Conservation (phyloP, 2,797 vertebrate genomes). For the Ctenosaura bakeri region DNA sequence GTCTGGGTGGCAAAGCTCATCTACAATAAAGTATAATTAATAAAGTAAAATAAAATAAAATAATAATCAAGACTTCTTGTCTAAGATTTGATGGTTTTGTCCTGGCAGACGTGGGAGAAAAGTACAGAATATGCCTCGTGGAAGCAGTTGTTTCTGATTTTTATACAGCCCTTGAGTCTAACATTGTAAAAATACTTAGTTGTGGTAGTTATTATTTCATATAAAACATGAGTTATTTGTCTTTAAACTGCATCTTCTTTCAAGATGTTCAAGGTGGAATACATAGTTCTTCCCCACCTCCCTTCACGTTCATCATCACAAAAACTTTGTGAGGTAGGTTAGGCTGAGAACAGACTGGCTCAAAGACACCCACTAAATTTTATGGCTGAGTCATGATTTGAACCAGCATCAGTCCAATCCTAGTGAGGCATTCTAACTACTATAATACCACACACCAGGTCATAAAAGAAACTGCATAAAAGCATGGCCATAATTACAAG, state of each 20-base stretch:
- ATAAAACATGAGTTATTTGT: background rate
- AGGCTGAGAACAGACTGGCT: background rate
- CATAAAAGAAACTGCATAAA: background rate
- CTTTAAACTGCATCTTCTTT: background rate
- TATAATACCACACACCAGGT: too few relatives aligned
- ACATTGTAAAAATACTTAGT: background rate
- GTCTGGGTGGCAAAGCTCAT: constrained; percentile 27
- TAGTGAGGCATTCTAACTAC: background rate
- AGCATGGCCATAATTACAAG: background rate
- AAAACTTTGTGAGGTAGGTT: background rate
- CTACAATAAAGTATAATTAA: background rate
- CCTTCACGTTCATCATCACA: background rate
- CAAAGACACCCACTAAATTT: background rate
- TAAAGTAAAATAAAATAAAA: constrained; percentile 4
- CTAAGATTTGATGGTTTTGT: background rate
- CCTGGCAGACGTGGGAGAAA: background rate
- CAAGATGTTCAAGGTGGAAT: background rate
- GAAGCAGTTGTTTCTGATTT: background rate
- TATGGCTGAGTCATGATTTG: background rate
- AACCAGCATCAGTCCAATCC: background rate
- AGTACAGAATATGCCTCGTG: background rate
- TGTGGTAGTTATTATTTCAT: constrained; percentile 6
- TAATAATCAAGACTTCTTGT: background rate
- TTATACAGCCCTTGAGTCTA: background rate
- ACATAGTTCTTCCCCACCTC: background rate